These are phyloP conservation scores for Ophiodon elongatus DNA, from an alignment of 2,113 vertebrate genomes.

Conservation along the genomic window DNA sequence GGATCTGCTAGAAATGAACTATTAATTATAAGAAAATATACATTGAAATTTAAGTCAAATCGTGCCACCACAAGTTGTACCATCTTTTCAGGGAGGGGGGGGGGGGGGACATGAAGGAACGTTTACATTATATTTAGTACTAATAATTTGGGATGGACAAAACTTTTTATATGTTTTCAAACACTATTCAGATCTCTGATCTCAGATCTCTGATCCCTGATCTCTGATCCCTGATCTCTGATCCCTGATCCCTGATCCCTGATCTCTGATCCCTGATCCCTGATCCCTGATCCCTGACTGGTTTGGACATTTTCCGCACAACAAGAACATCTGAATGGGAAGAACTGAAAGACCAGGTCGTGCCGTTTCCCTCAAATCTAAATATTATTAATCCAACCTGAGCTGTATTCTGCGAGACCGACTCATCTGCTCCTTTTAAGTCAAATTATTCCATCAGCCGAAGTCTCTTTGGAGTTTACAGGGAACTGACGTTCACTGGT, in stretches of 20 bases:
- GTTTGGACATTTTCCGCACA: neutral
- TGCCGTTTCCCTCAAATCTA: neutral
- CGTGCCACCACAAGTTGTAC: neutral
- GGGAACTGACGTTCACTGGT: neutral
- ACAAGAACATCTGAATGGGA: neutral
- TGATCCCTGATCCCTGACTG: neutral
- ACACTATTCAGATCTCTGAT: neutral
- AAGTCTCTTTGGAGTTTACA: neutral
- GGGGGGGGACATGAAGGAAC: neutral
- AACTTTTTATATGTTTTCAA: neutral
- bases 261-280: neutral
- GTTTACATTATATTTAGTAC: neutral
- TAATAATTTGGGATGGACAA: neutral
- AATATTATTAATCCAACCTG: neutral
- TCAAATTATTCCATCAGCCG: neutral
- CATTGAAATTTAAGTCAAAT: neutral
- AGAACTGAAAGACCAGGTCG: neutral
- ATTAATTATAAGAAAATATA: neutral
- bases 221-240: neutral
- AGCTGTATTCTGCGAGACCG: neutral
- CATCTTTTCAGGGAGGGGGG: neutral
- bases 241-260: neutral
- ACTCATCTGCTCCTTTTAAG: neutral
- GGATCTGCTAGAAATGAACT: neutral
- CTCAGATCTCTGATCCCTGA: neutral